Conservation (phyloP, 2,113 vertebrate species). For the Narcine bancroftii region DNA sequence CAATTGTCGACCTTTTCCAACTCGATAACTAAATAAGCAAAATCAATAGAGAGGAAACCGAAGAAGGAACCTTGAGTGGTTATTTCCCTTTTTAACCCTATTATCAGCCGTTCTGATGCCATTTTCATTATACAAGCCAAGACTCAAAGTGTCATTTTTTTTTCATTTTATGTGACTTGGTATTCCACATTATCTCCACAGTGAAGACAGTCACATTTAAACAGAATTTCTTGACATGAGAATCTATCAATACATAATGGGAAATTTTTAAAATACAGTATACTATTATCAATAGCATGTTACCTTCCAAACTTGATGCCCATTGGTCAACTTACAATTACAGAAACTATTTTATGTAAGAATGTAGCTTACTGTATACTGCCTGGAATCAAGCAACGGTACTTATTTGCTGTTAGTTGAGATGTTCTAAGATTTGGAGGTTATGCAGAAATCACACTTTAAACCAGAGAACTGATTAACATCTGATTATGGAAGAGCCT, state of each 20-base stretch:
- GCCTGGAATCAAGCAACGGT: background rate
- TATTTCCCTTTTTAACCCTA: background rate
- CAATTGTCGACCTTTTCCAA: background rate
- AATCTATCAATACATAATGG: background rate
- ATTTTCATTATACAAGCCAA: background rate
- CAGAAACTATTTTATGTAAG: background rate
- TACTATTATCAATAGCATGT: background rate
- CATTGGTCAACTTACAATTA: background rate
- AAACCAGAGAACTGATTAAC: background rate
- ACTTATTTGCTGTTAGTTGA: background rate
- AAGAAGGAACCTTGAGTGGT: background rate
- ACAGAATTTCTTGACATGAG: background rate
- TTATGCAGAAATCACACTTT: conserved; percentile 12
- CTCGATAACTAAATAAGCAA: background rate
- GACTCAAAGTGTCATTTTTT: background rate
- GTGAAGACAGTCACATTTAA: background rate
- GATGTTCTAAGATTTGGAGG: no score
- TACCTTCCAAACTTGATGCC: background rate
- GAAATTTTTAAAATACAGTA: background rate
- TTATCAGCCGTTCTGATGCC: background rate
- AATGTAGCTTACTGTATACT: background rate
- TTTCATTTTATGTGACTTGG: background rate
- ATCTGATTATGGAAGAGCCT: background rate
- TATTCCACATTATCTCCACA: background rate
- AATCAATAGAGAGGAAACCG: background rate